These are phyloP conservation scores for Limnephilus rhombicus DNA, from an alignment of 2,888 invertebrate genomes.

Conservation along the genomic window DNA sequence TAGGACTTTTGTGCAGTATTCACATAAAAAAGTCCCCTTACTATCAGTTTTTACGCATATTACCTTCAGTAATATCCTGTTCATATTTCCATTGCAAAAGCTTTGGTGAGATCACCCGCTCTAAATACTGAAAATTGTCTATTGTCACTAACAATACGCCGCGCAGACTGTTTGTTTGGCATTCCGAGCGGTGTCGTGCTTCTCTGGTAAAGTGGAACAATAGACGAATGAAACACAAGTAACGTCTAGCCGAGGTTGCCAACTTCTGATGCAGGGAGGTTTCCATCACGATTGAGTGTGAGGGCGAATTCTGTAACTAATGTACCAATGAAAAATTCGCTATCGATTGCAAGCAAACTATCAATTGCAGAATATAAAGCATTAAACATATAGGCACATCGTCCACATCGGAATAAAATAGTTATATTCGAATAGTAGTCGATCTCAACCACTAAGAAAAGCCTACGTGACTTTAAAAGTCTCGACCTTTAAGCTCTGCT, in stretches of 20 bases:
- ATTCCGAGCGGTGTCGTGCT: neutral
- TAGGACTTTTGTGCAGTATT: neutral
- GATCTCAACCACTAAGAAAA: no score
- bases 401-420: no score
- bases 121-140: neutral
- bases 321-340: neutral
- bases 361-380: no score
- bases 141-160: neutral
- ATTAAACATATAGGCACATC: no score
- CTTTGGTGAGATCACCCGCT: neutral
- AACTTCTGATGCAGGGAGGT: constrained; percentile 25
- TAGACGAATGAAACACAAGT: neutral
- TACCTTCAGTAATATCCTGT: neutral
- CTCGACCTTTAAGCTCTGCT: no score
- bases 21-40: no score
- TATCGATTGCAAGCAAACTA: neutral
- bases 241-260: neutral
- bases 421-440: no score
- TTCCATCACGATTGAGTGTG: neutral
- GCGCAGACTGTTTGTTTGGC: neutral
- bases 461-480: no score
- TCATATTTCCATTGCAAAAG: neutral
- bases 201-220: constrained; percentile 5
- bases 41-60: neutral
- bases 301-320: neutral